A percentile compares a stretch with the other conserved stretches of the same genome.
Evolutionary conservation across 2,888 invertebrate genomes (phyloP).

Genomic region (Meiosimyza platycephala): DNA sequence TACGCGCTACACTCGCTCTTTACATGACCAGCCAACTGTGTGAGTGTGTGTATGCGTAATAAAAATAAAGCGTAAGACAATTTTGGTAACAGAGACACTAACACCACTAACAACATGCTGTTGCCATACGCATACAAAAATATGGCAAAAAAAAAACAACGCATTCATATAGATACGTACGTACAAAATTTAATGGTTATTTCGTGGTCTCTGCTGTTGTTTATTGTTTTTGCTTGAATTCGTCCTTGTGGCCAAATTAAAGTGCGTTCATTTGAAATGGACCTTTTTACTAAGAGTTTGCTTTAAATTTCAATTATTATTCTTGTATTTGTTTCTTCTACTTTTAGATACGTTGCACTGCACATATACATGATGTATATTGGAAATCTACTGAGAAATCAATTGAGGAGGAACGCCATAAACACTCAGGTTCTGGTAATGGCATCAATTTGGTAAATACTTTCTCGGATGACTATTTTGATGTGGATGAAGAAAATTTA

Average conservation of each 20-base stretch:
- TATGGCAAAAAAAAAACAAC: not conserved
- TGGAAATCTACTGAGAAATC: conserved; percentile 75
- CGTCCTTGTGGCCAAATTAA: too few relatives aligned
- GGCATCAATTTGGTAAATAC: conserved; percentile 53
- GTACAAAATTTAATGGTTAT: conserved; percentile 11
- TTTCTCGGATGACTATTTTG: conserved; percentile 58
- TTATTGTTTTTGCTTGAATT: not conserved
- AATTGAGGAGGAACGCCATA: conserved; percentile 69
- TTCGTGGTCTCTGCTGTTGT: conserved; percentile 2
- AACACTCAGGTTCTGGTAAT: conserved; percentile 46
- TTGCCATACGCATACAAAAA: not conserved
- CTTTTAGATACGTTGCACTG: conserved; percentile 72
- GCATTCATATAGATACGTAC: not conserved
- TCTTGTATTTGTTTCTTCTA: not conserved
- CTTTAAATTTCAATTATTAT: not conserved
- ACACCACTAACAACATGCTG: not conserved
- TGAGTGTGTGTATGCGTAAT: not conserved
- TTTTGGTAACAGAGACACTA: not conserved
- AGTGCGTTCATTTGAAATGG: too few relatives aligned
- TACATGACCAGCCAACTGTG: conserved; percentile 2
- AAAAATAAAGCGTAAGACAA: conserved; percentile 18
- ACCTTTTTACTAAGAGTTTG: too few relatives aligned
- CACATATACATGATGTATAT: conserved; percentile 74
- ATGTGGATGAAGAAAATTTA: conserved; percentile 55
- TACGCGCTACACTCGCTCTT: not conserved